Evolutionary conservation across 2,113 vertebrate species (phyloP), one percentile per base, ranked within the genome.

Genomic region (Paracanthobrama guichenoti): DNA sequence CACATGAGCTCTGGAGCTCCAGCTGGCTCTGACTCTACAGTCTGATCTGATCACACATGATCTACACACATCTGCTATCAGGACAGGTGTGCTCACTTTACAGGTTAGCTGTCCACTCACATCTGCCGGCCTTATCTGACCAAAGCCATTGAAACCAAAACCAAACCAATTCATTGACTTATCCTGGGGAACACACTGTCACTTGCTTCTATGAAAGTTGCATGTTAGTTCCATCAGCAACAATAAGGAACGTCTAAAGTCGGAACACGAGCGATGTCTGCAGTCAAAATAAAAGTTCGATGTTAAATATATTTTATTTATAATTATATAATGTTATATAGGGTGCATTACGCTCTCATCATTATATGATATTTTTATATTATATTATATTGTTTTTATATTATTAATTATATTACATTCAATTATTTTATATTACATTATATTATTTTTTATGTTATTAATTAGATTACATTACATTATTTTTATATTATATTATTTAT

Each of bases 91-190:
- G 1, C 11, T 73, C 24, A 94, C 77, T 87, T 88, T 93, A 1
- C 89, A 69, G 14, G 2, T 26, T 35, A 28, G 6, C 11, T 31
- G 10, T 67, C 69, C 55, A 24, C 84, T 64, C 0, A 6, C 77
- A 69, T 0, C 85, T 66, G 11, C 22, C 0, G 39, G 59, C 11
- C 18, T 2, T 71, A 92, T 95, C 89, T 95, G 96, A 66, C 94
- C 94, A 73, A 97, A 97, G 0, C 91, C 94, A 42, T 95, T 95
- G 59, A 95, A 97, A 0, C 96, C 96, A 16, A 96, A 96, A 0
- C 95, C 96, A 26, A 95, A 96, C 95, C 96, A 97, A 69, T 44
- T 88, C 93, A 94, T 84, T 53, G 71, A 62, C 5, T 7, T 39
- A 4, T 24, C 12, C 2, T 31, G 6, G 0, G 31, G 2, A 48